phyloP scores from a whole-genome alignment of 2,888 invertebrate genomes.

The Ypsolopha scabrella region DNA sequence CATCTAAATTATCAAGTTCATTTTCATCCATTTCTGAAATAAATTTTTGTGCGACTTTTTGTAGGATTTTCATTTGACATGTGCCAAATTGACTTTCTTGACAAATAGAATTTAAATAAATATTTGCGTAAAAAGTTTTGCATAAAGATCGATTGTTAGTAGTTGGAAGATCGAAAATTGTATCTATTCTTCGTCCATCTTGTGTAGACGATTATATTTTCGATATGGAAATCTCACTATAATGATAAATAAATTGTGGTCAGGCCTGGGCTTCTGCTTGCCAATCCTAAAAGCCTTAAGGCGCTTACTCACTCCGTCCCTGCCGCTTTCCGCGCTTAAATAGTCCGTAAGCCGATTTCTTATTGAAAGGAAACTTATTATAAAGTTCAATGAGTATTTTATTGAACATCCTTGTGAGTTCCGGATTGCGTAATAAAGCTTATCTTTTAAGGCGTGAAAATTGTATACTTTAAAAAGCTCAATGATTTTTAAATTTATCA shows the following conservation, averaged over 20 bases:
- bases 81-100: too few species aligned
- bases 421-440: not conserved
- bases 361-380: constrained; percentile 4
- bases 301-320: not conserved
- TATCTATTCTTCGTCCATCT: too few species aligned
- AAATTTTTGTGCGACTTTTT: too few species aligned
- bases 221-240: too few species aligned
- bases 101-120: too few species aligned
- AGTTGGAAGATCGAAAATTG: too few species aligned
- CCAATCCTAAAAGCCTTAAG: not conserved
- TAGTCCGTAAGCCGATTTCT: constrained; percentile 2
- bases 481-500: too few species aligned
- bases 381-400: constrained; percentile 1
- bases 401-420: not conserved
- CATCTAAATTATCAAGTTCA: constrained; percentile 30
- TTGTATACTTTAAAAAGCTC: too few species aligned
- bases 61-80: too few species aligned
- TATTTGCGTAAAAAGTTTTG: too few species aligned
- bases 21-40: constrained; percentile 30
- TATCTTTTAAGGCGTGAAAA: not conserved
- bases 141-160: too few species aligned
- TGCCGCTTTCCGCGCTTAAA: not conserved
- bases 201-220: too few species aligned
- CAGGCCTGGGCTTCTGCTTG: not conserved
- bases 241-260: constrained; percentile 1